Evolutionary conservation across 2,113 vertebrate species (phyloP), one percentile per base, ranked within the genome.

Genomic region (Balaeniceps rex): DNA sequence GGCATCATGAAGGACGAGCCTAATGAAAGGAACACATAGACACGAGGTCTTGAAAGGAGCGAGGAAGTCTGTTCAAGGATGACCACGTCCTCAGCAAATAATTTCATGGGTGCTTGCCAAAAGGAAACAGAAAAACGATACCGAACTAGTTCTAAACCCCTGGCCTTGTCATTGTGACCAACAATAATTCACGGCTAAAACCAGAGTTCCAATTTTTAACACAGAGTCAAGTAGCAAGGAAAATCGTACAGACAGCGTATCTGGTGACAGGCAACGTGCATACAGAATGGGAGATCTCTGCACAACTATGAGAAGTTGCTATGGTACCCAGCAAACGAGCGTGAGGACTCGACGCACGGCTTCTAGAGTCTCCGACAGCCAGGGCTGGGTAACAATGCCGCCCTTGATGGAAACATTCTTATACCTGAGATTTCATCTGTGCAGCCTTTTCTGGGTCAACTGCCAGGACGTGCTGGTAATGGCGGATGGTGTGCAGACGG

Each of bases 371-470:
- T 49, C 54, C 0, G 4, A 64, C 47, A 47, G 57, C 14, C 38
- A 38, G 33, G 29, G 42, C 49, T 71, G 42, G 52, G 19, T 9
- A 69, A 21, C 31, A 28, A 36, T 2, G 13, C 6, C 8, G 49
- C 54, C 57, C 52, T 24, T 36, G 63, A 83, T 0, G 44, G 83
- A 49, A 75, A 76, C 2, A 2, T 14, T 8, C 68, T 10, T 3
- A 1, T 94, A 99, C 99, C 99, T 99, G 99, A 72, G 99, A 99
- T 97, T 99, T 99, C 99, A 99, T 99, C 98, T 99, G 99, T 1
- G 99, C 99, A 5, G 99, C 99, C 96, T 99, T 99, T 95, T 99
- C 99, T 0, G 99, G 99, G 96, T 99, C 99, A 42, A 99, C 99
- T 9, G 99, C 99, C 97, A 99, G 97, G 92, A 99, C 99, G 6